Conservation (phyloP, 2,888 invertebrate genomes). For the Hypselothyrea guttata region DNA sequence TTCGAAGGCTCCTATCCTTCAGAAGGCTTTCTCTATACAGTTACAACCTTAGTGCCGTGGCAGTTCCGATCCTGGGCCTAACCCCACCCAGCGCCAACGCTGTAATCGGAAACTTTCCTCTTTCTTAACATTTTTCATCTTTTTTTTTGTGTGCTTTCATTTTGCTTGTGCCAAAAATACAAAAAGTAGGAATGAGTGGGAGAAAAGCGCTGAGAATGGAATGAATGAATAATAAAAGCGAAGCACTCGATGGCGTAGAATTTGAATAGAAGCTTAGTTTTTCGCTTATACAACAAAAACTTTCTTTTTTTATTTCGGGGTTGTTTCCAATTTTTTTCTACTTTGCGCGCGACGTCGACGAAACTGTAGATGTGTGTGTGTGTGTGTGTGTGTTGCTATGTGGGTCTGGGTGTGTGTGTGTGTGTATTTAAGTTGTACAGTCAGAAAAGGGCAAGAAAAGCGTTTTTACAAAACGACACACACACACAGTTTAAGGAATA, state of each 20-base stretch:
- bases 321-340: constrained; percentile 75
- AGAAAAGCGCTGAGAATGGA: constrained; percentile 55
- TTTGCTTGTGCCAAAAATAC: constrained; percentile 74
- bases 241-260: constrained; percentile 80
- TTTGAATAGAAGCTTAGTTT: constrained; percentile 82
- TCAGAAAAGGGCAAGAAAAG: constrained; percentile 68
- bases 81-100: constrained; percentile 24
- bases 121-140: constrained; percentile 76
- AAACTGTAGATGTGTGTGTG: constrained; percentile 28
- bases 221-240: constrained; percentile 78
- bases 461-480: constrained; percentile 62
- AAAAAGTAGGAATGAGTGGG: constrained; percentile 35
- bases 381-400: constrained; percentile 5
- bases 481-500: constrained; percentile 13
- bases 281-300: constrained; percentile 79
- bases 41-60: constrained; percentile 16
- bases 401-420: constrained; percentile 28
- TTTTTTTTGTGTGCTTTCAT: constrained; percentile 62
- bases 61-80: constrained; percentile 7
- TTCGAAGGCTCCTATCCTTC: neutral
- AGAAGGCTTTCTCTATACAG: constrained; percentile 1
- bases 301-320: constrained; percentile 72
- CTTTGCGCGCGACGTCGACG: constrained; percentile 50
- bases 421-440: constrained; percentile 57
- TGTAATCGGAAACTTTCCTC: constrained; percentile 79